Evolutionary conservation across 2,113 vertebrate species (phyloP), one percentile per base, ranked within the genome.

Genomic region (Centropus unirufus): DNA sequence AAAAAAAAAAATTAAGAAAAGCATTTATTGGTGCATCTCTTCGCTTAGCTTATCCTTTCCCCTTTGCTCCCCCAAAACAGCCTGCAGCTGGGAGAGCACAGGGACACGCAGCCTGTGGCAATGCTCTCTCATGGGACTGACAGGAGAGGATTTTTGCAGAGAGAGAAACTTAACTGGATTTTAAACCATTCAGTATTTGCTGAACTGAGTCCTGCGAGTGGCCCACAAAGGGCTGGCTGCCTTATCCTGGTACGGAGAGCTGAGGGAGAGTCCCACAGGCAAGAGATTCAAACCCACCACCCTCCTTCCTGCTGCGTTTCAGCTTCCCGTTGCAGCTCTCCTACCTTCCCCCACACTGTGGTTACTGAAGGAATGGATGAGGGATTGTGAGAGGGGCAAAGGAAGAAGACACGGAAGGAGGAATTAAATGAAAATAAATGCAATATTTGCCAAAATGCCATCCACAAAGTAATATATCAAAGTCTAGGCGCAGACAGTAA

Each of bases 91-190:
- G 51, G 58, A 67, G 44, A 58, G 40, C 2, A 2, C 0, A 1
- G 49, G 42, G 40, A 96, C n/a, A 40, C 80, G 90, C 62, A 86
- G 87, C 89, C 91, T 83, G 40, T 88, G 92, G 95, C 84, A 89
- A 34, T 42, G 24, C 63, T 17, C 79, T 93, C 94, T 94, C 89
- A 62, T 19, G 72, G 36, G 88, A 46, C 58, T 32, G 40, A 7
- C 2, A 0, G 36, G 55, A 91, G 69, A 73, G 29, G 80, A 93
- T 89, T 93, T 97, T 89, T 90, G 84, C 46, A 79, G 87, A 85
- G 57, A 85, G 57, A 93, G 77, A 89, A 93, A 61, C 7, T 74
- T 63, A 74, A 66, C 5, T 46, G 27, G 20, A 11, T 85, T 92
- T 85, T 63, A 67, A 75, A 58, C 39, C 6, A 1, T 76, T 55